phyloP scores from a whole-genome alignment of 2,888 invertebrate genomes.

The Rhimphoctona megacephalus region DNA sequence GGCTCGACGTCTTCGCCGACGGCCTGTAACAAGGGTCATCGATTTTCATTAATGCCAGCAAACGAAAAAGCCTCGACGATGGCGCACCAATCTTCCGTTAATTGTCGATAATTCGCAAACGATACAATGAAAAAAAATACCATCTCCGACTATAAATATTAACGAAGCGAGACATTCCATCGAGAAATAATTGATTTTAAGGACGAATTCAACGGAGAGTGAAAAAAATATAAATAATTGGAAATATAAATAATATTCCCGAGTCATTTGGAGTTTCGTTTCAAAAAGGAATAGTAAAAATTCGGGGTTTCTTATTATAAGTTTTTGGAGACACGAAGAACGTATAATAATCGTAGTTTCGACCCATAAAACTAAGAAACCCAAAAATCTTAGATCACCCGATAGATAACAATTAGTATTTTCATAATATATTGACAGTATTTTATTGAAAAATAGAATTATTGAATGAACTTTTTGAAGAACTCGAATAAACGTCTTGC shows the following conservation, averaged over 20 bases:
- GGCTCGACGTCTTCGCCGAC: slow-evolving; percentile 15
- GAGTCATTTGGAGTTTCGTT: background rate
- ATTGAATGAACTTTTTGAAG: background rate
- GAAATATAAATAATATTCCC: background rate
- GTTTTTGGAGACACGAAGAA: background rate
- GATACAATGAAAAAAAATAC: background rate
- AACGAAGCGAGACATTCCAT: background rate
- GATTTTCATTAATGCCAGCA: slow-evolving; percentile 31
- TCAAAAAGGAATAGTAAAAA: background rate
- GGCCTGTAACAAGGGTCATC: slow-evolving; percentile 56
- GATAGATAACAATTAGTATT: background rate
- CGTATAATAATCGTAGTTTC: background rate
- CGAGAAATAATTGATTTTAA: background rate
- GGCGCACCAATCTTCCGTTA: background rate
- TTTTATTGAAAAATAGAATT: background rate
- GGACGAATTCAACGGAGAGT: background rate
- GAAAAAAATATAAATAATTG: background rate
- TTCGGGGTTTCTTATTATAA: background rate
- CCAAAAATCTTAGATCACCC: background rate
- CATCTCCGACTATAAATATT: background rate
- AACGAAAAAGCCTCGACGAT: background rate
- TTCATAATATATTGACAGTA: background rate
- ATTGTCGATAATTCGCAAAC: background rate
- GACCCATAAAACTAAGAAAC: background rate
- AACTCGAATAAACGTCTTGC: background rate